Evolutionary conservation across 1,140 invertebrate species (phyloP).

Genomic region (Pseudomyrmex gracilis): DNA sequence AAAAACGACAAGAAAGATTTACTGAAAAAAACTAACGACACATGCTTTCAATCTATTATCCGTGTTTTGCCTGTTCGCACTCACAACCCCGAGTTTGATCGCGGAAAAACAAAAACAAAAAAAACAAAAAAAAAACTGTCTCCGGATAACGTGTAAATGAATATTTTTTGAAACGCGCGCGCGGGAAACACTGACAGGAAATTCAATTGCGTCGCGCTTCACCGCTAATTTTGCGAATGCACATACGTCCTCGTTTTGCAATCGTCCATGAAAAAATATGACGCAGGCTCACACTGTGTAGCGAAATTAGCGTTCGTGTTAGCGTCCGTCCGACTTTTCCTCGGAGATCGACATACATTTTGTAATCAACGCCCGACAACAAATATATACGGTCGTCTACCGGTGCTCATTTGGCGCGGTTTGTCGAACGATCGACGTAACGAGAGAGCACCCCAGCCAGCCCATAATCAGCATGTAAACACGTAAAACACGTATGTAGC

Average conservation of each 20-base stretch:
- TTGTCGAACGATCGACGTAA: conserved; percentile 63
- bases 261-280: conserved; percentile 50
- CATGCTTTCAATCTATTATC: conserved; percentile 30
- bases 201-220: conserved; percentile 30
- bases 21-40: conserved; percentile 1
- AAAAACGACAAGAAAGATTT: conserved; percentile 11
- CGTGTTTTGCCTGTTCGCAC: not conserved
- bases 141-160: conserved; percentile 8
- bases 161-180: conserved; percentile 35
- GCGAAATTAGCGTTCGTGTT: conserved; percentile 45
- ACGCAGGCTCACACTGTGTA: conserved; percentile 22
- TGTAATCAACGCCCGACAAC: conserved; percentile 45
- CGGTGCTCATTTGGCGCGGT: conserved; percentile 67
- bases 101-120: too few relatives aligned
- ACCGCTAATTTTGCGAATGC: conserved; percentile 36
- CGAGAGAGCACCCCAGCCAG: conserved; percentile 59
- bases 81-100: conserved; percentile 6
- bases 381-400: conserved; percentile 42
- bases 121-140: not conserved
- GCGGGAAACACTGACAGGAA: conserved; percentile 11
- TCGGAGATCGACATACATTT: conserved; percentile 58
- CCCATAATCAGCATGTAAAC: conserved; percentile 58
- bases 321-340: conserved; percentile 60
- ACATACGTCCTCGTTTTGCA: conserved; percentile 56
- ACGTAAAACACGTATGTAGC: conserved; percentile 45